These are phyloP conservation scores for Zaprionus vittiger DNA, from an alignment of 1,140 invertebrate species.

Conservation along the genomic window DNA sequence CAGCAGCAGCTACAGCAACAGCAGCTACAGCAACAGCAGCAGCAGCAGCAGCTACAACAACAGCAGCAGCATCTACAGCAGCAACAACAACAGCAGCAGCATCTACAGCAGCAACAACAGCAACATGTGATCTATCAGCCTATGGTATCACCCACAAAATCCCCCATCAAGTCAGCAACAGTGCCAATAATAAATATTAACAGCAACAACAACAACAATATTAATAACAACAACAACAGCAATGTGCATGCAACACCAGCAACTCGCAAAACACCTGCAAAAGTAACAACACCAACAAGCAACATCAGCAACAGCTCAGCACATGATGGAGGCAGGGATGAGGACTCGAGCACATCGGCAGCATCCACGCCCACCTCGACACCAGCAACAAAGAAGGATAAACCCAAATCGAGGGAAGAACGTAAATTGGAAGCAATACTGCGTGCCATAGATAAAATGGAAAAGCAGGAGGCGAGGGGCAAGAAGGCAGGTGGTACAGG, in stretches of 20 bases:
- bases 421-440: constrained; percentile 98
- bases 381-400: constrained; percentile 62
- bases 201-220: constrained; percentile 14
- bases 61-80: constrained; percentile 7
- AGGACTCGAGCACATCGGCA: constrained; percentile 6
- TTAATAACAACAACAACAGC: constrained; percentile 25
- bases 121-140: constrained; percentile 11
- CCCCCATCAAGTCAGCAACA: constrained; percentile 27
- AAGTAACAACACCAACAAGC: constrained; percentile 26
- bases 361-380: constrained; percentile 40
- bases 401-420: constrained; percentile 92
- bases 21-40: background rate
- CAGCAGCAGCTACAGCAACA: constrained; percentile 10
- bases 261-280: constrained; percentile 47
- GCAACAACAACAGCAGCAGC: constrained; percentile 1
- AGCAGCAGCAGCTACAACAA: constrained; percentile 1
- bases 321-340: constrained; percentile 4
- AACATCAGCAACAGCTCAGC: constrained; percentile 18
- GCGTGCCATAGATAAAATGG: constrained; percentile 94
- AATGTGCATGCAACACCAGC: constrained; percentile 11
- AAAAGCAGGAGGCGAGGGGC: constrained; percentile 89
- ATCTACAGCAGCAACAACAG: constrained; percentile 1
- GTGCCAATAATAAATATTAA: constrained; percentile 16
- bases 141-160: constrained; percentile 9
- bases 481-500: constrained; percentile 87